Evolutionary conservation across 2,888 invertebrate genomes (phyloP).

Genomic region (Eupithecia insigniata): DNA sequence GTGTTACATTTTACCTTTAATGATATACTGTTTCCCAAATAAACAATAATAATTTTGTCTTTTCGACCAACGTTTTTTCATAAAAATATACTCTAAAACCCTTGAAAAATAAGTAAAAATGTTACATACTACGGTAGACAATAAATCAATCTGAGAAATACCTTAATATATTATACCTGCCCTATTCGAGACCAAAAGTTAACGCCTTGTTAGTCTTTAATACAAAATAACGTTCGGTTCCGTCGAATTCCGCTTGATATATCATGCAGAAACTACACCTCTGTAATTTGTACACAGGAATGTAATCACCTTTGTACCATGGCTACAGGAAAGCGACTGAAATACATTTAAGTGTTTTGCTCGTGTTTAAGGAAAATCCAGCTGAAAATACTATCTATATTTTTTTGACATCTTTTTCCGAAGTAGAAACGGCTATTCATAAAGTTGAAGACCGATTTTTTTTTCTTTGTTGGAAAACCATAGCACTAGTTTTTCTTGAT

Average conservation of each 20-base stretch:
- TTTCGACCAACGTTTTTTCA: no score
- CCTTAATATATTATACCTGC: background rate
- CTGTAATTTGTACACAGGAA: constrained; percentile 29
- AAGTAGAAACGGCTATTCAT: background rate
- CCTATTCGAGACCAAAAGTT: background rate
- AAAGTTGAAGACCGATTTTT: background rate
- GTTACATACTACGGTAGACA: background rate
- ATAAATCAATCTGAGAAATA: background rate
- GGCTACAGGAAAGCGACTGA: constrained; percentile 5
- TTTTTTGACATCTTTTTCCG: background rate
- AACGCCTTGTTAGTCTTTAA: constrained; percentile 29
- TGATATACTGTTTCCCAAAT: no score
- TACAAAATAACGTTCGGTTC: constrained; percentile 28
- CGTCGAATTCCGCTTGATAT: constrained; percentile 25
- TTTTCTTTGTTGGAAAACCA: background rate
- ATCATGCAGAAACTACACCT: constrained; percentile 33
- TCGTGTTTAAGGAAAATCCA: background rate
- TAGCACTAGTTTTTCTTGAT: background rate
- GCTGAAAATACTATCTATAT: background rate
- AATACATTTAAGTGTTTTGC: constrained; percentile 20
- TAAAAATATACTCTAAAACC: no score
- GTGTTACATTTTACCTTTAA: no score
- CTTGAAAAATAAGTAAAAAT: no score
- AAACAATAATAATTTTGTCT: no score
- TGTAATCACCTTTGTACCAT: constrained; percentile 32